Evolutionary conservation across 2,797 vertebrate genomes (phyloP), one percentile per base, ranked within the genome.

Genomic region (Pristis pectinata): DNA sequence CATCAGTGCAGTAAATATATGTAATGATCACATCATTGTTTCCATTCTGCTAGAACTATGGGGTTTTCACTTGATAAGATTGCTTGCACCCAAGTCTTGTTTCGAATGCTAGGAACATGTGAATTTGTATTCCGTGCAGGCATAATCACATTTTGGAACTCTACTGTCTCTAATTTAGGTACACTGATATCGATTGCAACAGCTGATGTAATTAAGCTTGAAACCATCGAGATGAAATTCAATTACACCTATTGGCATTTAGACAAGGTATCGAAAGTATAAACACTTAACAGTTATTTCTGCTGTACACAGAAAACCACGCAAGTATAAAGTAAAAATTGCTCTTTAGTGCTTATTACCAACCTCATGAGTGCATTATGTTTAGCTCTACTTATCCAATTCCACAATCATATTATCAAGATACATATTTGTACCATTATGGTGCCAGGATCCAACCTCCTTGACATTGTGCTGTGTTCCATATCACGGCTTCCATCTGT

Each of bases 161-260:
- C 70, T 74, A 8, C 87, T 93, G 61, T 94, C 94, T 94, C 24
- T 79, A 95, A 82, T 91, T 87, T 70, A 53, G 95, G 93, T 95
- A 53, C 94, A 95, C 37, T 9, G 7, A 82, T 95, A 96, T 96
- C 94, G 95, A 95, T 93, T 70, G 85, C 95, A 94, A 95, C 95
- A 95, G 95, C 95, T 95, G 95, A 95, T 95, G 95, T 96, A 96
- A 97, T 97, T 97, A 96, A 97, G 97, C 95, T 49, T 96, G 96
- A 95, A 96, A 95, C 95, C 96, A 96, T 96, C 96, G 96, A 96
- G 96, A 96, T 96, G 96, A 96, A 95, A 96, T 95, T 96, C 96
- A 96, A 95, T 97, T 97, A 96, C 96, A 95, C 94, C 59, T 44
- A 93, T 94, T 95, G 96, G 95, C 95, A 96, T 95, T 94, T 94